A percentile compares a stretch with the other conserved stretches of the same genome.
Conservation (phyloP, 2,888 invertebrate species). For the Prosapia bicincta region DNA sequence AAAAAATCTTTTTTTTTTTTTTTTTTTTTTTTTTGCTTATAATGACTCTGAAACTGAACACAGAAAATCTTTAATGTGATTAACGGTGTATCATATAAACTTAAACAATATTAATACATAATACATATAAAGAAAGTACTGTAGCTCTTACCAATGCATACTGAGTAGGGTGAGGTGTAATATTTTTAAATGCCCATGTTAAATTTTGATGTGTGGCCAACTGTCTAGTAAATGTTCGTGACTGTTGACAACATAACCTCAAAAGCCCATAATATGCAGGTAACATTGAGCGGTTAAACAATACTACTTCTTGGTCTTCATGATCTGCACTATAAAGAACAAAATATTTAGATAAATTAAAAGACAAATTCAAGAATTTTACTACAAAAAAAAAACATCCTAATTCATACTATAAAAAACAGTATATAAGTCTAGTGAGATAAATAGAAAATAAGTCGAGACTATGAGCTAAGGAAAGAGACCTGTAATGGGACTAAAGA, state of each 20-base stretch:
- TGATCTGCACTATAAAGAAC: constrained; percentile 75
- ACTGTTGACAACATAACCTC: constrained; percentile 86
- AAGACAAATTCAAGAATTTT: too few species aligned
- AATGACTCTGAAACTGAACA: not conserved
- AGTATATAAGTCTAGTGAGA: too few species aligned
- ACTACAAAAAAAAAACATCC: too few species aligned
- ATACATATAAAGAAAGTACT: not conserved
- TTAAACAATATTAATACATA: too few species aligned
- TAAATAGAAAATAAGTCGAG: too few species aligned
- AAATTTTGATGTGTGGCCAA: constrained; percentile 92
- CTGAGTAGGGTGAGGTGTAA: constrained; percentile 92
- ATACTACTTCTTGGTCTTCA: constrained; percentile 92
- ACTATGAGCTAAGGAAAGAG: too few species aligned
- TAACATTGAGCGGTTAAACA: constrained; percentile 91
- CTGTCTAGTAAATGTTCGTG: constrained; percentile 78
- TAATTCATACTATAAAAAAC: too few species aligned
- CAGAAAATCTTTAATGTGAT: constrained; percentile 4
- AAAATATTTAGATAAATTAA: too few species aligned
- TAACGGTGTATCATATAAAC: too few species aligned
- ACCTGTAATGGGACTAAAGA: too few species aligned
- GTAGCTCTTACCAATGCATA: constrained; percentile 66
- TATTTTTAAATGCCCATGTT: constrained; percentile 95
- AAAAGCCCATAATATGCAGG: constrained; percentile 89
- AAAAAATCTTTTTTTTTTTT: too few species aligned
- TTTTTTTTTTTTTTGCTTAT: not conserved